phyloP scores from a whole-genome alignment of 2,888 invertebrate species.

The Brachyptera putata region DNA sequence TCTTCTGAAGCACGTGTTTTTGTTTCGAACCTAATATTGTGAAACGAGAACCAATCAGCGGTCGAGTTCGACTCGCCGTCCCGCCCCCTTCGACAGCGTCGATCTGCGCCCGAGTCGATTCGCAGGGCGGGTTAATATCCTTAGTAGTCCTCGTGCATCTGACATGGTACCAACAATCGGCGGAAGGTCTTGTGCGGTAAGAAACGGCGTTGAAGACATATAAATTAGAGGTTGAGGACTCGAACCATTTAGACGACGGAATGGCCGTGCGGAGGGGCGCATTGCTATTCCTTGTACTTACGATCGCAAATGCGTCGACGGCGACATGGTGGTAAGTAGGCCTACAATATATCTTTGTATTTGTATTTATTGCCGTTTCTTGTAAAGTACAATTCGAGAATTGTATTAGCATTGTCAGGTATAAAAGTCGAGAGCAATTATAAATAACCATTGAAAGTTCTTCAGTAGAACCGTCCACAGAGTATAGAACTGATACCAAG shows the following conservation, averaged over 20 bases:
- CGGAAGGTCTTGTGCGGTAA: background rate
- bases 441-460: no score
- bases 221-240: background rate
- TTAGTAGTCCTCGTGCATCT: background rate
- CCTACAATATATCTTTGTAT: no score
- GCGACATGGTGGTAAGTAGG: constrained; percentile 15
- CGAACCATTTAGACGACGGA: constrained; percentile 1
- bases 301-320: background rate
- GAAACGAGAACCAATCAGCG: background rate
- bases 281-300: constrained; percentile 7
- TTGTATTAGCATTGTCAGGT: no score
- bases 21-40: background rate
- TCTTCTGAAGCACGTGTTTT: background rate
- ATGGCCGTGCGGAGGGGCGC: constrained; percentile 16
- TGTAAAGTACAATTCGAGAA: no score
- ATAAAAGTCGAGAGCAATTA: no score
- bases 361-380: no score
- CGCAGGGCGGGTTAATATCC: background rate
- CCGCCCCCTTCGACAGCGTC: constrained; percentile 8
- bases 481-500: no score
- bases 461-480: no score
- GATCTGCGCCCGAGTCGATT: no score
- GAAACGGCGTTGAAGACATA: background rate
- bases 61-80: background rate
- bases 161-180: constrained; percentile 4